Base-by-base conservation (phyloP, 2,888 invertebrate genomes). In the Eumacrocentrus americanus region DNA sequence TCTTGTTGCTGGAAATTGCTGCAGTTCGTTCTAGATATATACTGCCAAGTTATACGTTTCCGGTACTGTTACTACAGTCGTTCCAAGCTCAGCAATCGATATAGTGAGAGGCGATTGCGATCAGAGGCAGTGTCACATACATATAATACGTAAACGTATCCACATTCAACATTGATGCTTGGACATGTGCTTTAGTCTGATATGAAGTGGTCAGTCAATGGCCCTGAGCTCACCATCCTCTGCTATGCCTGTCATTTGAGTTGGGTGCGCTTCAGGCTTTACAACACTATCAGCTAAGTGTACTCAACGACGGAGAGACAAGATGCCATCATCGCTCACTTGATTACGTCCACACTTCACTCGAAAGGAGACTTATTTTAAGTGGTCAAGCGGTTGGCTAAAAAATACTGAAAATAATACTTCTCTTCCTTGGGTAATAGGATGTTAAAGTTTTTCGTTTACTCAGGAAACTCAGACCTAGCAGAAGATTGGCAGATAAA, bases 191-290 rank as follows among this genome's bases (percentile, higher is more conserved):
- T 29, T 4, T 29, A 6, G 29, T 29, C 29, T 69, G 70, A 72
- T 73, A 72, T 75, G 69, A 75, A 79, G 77, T 77, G 76, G 73
- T 74, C 74, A 78, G 77, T 78, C 78, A 79, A 79, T 78, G 77
- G 77, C 74, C 71, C 68, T 66, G 73, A 76, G 75, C 71, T 75
- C 73, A 70, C 77, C 75, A 70, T 69, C 54, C 71, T 75, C 71
- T 71, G 74, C 25, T 2, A 73, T 70, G 73, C 69, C 74, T 78
- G 79, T 78, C 79, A 78, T 77, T 78, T 72, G 72, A 72, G 71
- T 71, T 72, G 68, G 75, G 76, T 75, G 76, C 75, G 72, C 75
- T 71, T 61, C 68, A 68, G 69, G 70, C 69, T 75, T 73, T 74
- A 72, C 74, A 75, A 76, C 72, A 72, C 74, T 76, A 73, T 75